Conservation (phyloP, 2,888 invertebrate genomes). For the Marronus borbonicus region DNA sequence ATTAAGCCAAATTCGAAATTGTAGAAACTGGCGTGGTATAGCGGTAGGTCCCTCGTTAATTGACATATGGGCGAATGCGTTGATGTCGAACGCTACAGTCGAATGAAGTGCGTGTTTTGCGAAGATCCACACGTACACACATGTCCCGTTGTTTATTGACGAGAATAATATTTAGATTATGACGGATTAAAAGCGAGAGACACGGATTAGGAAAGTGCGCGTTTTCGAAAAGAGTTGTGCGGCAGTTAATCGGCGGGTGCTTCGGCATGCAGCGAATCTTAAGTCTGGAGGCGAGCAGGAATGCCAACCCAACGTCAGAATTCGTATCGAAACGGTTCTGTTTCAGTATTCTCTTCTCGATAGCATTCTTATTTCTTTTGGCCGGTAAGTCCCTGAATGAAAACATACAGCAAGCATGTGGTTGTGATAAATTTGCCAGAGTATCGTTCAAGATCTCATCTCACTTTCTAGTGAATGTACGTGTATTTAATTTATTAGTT, state of each 20-base stretch:
- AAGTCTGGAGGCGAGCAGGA: slow-evolving; percentile 70
- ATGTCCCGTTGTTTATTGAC: slow-evolving; percentile 36
- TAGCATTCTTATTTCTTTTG: slow-evolving; percentile 69
- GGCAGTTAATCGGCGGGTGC: slow-evolving; percentile 1
- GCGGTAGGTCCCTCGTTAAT: background rate
- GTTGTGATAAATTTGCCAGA: no score
- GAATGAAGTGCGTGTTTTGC: slow-evolving; percentile 9
- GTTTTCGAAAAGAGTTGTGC: slow-evolving; percentile 1
- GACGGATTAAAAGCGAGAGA: slow-evolving; percentile 11
- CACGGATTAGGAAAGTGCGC: background rate
- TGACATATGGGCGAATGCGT: slow-evolving; percentile 15
- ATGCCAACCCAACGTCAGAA: slow-evolving; percentile 63
- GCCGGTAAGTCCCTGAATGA: slow-evolving; percentile 62
- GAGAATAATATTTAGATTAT: slow-evolving; percentile 38
- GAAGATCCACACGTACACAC: slow-evolving; percentile 1
- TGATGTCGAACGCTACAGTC: background rate
- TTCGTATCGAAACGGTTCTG: slow-evolving; percentile 69
- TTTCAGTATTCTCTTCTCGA: slow-evolving; percentile 69
- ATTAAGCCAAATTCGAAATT: background rate
- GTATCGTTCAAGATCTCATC: no score
- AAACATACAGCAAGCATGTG: background rate
- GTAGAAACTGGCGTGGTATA: background rate
- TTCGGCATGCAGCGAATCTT: slow-evolving; percentile 68
- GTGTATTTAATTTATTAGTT: no score
- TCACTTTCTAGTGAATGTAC: no score